Conservation (phyloP, 1,140 invertebrate species). For the Aphidius gifuensis region DNA sequence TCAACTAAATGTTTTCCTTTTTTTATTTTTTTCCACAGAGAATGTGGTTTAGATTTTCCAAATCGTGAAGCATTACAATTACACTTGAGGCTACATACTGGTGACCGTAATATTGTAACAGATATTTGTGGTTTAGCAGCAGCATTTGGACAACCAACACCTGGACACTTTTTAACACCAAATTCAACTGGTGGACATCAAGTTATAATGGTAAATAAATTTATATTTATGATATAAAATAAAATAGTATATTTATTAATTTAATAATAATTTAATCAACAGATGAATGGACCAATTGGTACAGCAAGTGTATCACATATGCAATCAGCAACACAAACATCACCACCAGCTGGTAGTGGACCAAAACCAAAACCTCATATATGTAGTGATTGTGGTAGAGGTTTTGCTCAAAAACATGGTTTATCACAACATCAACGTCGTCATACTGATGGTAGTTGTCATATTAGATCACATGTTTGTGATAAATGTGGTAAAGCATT, state of each 20-base stretch:
- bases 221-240: neutral
- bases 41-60: constrained; percentile 65
- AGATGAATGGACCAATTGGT: constrained; percentile 52
- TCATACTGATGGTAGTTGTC: constrained; percentile 76
- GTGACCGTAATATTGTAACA: constrained; percentile 79
- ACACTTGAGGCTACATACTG: constrained; percentile 77
- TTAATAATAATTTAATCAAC: constrained; percentile 1
- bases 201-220: constrained; percentile 35
- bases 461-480: constrained; percentile 76
- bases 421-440: constrained; percentile 71
- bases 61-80: constrained; percentile 73
- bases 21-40: constrained; percentile 45
- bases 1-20: constrained; percentile 2
- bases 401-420: constrained; percentile 79
- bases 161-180: constrained; percentile 61
- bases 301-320: constrained; percentile 49
- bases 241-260: neutral
- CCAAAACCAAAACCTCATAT: constrained; percentile 73
- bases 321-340: constrained; percentile 53
- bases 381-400: constrained; percentile 79
- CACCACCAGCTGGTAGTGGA: constrained; percentile 47
- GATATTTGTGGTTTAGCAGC: constrained; percentile 79
- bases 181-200: constrained; percentile 58
- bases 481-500: constrained; percentile 83
- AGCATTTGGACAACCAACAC: constrained; percentile 62